phyloP scores from a whole-genome alignment of 64 coral and sea anemone genomes.

The Montipora sp. region DNA sequence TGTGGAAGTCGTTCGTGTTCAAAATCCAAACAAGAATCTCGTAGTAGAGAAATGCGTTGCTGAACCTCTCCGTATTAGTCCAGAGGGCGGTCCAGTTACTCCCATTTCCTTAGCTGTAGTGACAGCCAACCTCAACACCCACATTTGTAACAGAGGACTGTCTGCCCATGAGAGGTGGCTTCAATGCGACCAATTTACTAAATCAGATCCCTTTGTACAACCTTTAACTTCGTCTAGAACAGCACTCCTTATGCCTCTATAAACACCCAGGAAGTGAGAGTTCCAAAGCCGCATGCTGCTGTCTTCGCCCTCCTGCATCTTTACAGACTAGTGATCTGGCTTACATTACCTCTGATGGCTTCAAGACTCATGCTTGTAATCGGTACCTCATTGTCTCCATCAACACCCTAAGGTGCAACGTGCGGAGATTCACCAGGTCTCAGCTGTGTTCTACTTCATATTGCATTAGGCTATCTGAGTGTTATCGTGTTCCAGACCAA shows the following conservation, averaged over 20 bases:
- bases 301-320: neutral
- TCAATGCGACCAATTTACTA: conserved; percentile 8
- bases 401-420: too few species aligned
- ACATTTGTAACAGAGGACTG: conserved; percentile 2
- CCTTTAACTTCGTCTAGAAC: conserved; percentile 18
- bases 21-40: conserved; percentile 50
- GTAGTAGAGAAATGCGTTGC: conserved; percentile 19
- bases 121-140: neutral
- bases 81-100: conserved; percentile 6
- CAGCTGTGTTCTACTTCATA: too few species aligned
- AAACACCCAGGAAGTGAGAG: conserved; percentile 66
- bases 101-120: neutral
- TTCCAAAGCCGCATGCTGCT: conserved; percentile 51
- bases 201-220: conserved; percentile 65
- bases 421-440: too few species aligned
- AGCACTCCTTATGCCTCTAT: conserved; percentile 44
- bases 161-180: conserved; percentile 25
- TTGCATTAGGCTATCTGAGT: too few species aligned
- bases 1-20: conserved; percentile 12
- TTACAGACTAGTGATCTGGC: conserved; percentile 61
- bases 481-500: too few species aligned
- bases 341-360: conserved; percentile 66
- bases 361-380: conserved; percentile 16
- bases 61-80: conserved; percentile 9
- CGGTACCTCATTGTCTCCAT: too few species aligned